Percentiles rank a stretch among this genome's conserved stretches.
Evolutionary conservation across 1,140 invertebrate species (phyloP).

Genomic region (Apocrypta bakeri): DNA sequence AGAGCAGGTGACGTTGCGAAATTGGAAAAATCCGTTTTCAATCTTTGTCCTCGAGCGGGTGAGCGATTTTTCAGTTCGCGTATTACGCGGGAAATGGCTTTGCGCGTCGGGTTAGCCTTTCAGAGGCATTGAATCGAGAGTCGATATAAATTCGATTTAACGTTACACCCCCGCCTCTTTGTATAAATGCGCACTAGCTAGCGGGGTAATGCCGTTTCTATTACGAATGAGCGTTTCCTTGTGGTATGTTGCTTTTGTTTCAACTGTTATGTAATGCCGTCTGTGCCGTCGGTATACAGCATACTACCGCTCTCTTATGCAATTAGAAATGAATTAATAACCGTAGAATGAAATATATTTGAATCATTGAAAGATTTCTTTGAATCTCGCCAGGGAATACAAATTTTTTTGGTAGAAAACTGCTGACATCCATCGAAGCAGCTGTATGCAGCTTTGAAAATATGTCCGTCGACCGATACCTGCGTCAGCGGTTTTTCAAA

Average conservation of each 20-base stretch:
- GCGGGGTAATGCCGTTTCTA: background rate
- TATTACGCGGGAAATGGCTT: conserved; percentile 29
- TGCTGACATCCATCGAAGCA: background rate
- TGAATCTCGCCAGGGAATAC: too few relatives aligned
- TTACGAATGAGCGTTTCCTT: background rate
- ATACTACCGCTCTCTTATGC: too few relatives aligned
- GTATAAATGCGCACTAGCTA: background rate
- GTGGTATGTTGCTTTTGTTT: too few relatives aligned
- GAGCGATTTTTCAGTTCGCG: conserved; percentile 32
- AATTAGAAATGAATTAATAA: too few relatives aligned
- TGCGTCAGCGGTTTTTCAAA: background rate
- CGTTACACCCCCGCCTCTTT: background rate
- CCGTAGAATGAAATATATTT: too few relatives aligned
- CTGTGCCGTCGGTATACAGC: too few relatives aligned
- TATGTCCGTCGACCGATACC: background rate
- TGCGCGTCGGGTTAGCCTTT: background rate
- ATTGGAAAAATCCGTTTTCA: conserved; percentile 43
- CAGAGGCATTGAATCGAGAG: conserved; percentile 17
- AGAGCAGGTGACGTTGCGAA: conserved; percentile 25
- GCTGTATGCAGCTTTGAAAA: background rate
- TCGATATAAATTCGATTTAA: conserved; percentile 32
- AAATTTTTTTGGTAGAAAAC: background rate
- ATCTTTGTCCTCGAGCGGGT: conserved; percentile 14
- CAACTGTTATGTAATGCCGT: too few relatives aligned
- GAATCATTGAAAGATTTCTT: too few relatives aligned